Evolutionary conservation across 2,888 invertebrate species (phyloP).

Genomic region (Meteorus colon): DNA sequence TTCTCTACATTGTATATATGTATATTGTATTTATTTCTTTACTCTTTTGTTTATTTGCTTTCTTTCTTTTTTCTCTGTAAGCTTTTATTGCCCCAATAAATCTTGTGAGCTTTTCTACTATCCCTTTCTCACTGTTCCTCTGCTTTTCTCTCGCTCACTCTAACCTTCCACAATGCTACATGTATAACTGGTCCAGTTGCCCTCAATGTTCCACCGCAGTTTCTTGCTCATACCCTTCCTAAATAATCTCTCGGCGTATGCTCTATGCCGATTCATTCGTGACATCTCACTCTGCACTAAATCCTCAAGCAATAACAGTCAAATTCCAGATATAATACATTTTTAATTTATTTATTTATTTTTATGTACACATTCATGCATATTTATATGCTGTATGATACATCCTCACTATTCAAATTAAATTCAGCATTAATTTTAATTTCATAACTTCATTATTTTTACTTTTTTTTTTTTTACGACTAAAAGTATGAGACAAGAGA

Average conservation of each 20-base stretch:
- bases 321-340: conserved; percentile 1
- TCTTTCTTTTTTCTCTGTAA: conserved; percentile 12
- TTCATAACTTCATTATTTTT: neutral
- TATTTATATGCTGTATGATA: too few species aligned
- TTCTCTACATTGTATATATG: neutral
- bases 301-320: neutral
- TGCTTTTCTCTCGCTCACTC: conserved; percentile 15
- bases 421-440: neutral
- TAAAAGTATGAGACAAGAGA: neutral
- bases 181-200: conserved; percentile 21
- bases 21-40: conserved; percentile 19
- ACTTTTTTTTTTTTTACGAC: neutral
- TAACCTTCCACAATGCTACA: neutral
- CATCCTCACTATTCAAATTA: neutral
- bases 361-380: neutral
- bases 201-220: conserved; percentile 21
- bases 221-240: conserved; percentile 19
- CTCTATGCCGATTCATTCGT: conserved; percentile 26
- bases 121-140: conserved; percentile 19
- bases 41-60: conserved; percentile 14
- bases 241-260: conserved; percentile 36
- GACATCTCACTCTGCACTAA: conserved; percentile 20
- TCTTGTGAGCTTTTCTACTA: conserved; percentile 34
- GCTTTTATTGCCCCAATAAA: conserved; percentile 39
- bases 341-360: neutral